phyloP scores from a whole-genome alignment of 2,113 vertebrate genomes.

The Heterotilapia buettikoferi region DNA sequence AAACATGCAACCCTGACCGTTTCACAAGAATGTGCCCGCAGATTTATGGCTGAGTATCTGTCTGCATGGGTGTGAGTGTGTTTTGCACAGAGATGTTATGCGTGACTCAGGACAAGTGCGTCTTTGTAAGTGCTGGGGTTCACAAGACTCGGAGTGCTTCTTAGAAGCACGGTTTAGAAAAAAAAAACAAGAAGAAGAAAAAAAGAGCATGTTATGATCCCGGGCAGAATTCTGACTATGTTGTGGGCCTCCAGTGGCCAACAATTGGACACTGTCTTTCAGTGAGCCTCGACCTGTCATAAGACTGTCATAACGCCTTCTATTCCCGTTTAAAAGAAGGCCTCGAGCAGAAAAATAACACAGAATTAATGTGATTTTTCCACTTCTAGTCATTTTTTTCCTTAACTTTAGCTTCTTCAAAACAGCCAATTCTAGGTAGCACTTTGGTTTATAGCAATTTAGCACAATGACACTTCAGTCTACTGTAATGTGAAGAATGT shows the following conservation, averaged over 20 bases:
- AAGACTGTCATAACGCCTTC: conserved; percentile 35
- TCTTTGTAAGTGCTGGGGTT: conserved; percentile 44
- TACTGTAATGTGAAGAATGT: not conserved
- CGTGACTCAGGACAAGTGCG: conserved; percentile 25
- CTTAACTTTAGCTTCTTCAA: not conserved
- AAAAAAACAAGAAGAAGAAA: not conserved
- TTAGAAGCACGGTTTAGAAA: conserved; percentile 26
- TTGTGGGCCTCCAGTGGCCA: conserved; percentile 26
- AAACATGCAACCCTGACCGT: conserved; percentile 9
- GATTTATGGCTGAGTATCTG: conserved; percentile 33
- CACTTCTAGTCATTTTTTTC: not conserved
- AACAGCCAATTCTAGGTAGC: not conserved
- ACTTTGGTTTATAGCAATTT: not conserved
- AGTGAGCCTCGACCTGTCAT: conserved; percentile 20
- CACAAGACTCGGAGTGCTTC: conserved; percentile 18
- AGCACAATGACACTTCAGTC: not conserved
- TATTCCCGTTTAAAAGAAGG: conserved; percentile 1
- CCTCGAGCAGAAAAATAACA: not conserved
- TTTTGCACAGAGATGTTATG: conserved; percentile 26
- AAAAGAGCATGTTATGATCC: conserved; percentile 43
- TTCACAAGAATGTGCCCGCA: conserved; percentile 30
- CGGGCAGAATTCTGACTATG: conserved; percentile 54
- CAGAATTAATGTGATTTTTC: not conserved
- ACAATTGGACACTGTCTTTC: conserved; percentile 58
- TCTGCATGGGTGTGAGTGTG: conserved; percentile 33